Base-by-base conservation (phyloP, 2,113 vertebrate genomes). In the Clinocottus analis region DNA sequence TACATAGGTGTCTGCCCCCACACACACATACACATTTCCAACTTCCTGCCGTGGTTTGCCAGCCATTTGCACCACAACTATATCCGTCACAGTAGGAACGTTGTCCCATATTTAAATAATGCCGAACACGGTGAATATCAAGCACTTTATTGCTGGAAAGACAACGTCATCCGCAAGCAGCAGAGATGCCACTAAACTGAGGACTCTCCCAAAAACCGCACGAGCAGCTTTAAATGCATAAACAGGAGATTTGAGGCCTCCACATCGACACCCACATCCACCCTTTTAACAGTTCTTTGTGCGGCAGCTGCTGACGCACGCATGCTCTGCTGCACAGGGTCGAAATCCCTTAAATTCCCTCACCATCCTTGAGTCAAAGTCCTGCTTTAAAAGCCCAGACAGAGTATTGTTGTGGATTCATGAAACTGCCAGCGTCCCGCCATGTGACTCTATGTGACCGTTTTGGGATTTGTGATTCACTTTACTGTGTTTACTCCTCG, bases 401-500 rank as follows among this genome's bases (percentile, higher is more conserved):
- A 21, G 9, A 65, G 19, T 21, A 65, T 69, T 35, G 31, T 11
- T 66, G 27, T 72, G n/a, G 31, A 37, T n/a, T 64, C 59, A 58
- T 68, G 35, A 77, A 81, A 77, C 33, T 75, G 41, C 5, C 67
- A 47, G 25, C 41, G 43, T 77, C 3, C 31, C 45, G 39, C 65
- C 66, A 68, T 62, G 31, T 71, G 80, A 70, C 25, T 63, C 59
- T 29, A 61, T 85, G 79, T 84, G 64, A 80, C 55, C 79, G 77
- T 62, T 41, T 76, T 80, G 53, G 68, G 65, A 70, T 84, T 78
- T 13, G 65, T 56, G 25, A 60, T 55, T 80, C 45, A 55, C 70
- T 74, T 19, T 19, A 49, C 27, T 72, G 72, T 81, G 72, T 84
- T 87, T 59, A 68, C 75, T 74, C 61, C 58, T 73, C 80, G 63